Evolutionary conservation across 2,888 invertebrate genomes (phyloP), one percentile per base, ranked within the genome.

Genomic region (Gymnosoma rotundatum): DNA sequence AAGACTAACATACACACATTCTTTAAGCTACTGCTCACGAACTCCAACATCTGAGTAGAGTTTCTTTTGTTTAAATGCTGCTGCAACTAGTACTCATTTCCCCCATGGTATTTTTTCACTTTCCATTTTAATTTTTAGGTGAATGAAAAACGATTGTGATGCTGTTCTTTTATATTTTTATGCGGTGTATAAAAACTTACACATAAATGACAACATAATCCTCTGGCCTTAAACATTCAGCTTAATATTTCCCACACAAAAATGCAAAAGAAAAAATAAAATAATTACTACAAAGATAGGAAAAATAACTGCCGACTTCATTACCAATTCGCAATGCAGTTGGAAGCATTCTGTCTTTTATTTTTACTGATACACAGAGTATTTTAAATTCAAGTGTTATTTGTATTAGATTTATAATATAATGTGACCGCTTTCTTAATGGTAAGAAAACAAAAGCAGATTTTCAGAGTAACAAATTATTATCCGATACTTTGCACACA

Each of bases 1-100:
- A 32, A 60, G 32, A 18, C 48, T 67, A n/a, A 58, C 60, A 76
- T 9, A 52, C 32, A 81, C 32, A 81, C 10, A 42, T 42, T 25
- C 32, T 10, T 16, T 14, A 54, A 58, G 52, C 72, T 50, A 20
- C 32, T 20, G 16, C 52, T 36, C 21, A 52, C 16, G 76, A 50
- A 50, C 48, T 60, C 52, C 18, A 36, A 60, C 50, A 64, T 32
- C 73, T 48, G 25, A 66, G 78, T 61, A 70, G 32, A 63, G 67
- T 67, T 61, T 78, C 81, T 84, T 84, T 84, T 84, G 81, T 84
- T 84, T 84, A 81, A 84, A 81, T 78, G 73, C 81, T 74, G 69
- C 81, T 50, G 84, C 84, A 84, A 81, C 81, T 84, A 74, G 84
- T 74, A 66, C 81, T 81, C 84, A 81, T 84, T 84, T 84, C 81